Base-by-base conservation (phyloP, 2,888 invertebrate genomes). In the Tenthredo livida region DNA sequence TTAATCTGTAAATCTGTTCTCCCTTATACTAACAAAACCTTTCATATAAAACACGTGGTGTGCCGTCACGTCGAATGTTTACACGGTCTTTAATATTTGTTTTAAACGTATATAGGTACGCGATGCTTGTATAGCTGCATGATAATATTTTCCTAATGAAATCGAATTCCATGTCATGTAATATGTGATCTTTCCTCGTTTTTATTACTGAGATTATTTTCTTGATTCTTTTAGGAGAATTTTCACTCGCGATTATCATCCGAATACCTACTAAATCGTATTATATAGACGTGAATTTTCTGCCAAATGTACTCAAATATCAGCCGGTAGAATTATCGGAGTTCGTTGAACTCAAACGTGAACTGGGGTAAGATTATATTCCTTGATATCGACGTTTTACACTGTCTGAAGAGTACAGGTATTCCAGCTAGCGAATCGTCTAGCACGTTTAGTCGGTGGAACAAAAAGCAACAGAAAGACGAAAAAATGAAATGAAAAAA, bases 351-450 rank as follows among this genome's bases (percentile, higher is more conserved):
- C 67, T 33, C 29, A 33, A 33, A 67, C 67, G 67, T 33, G 67
- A 67, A 67, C 67, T 67, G 33, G 67, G 67, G 67, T 67, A 67
- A 33, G 67, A 67, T 67, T 67, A 67, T 67, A 33, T 67, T 33
- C 67, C 33, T 67, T 17, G 67, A 67, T 67, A 67, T 67, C 67
- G 67, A 67, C 67, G 67, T 67, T 67, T 67, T 67, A 15, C 33
- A 67, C 6, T 33, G 15, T 21, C 33, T 25, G 67, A 17, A 17
- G 33, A 25, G 25, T 15, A 67, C 12, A 25, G 33, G 12, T 9
- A 25, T 25, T 17, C 15, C 5, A 25, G 29, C 10, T 15, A 29
- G 15, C 54, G 67, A 15, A 25, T 67, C 4, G 67, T 67, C 67
- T 29, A 33, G 67, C 29, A 25, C 21, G 33, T 61, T 25, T 61